Evolutionary conservation across 2,888 invertebrate species (phyloP).

Genomic region (Acronicta alni): DNA sequence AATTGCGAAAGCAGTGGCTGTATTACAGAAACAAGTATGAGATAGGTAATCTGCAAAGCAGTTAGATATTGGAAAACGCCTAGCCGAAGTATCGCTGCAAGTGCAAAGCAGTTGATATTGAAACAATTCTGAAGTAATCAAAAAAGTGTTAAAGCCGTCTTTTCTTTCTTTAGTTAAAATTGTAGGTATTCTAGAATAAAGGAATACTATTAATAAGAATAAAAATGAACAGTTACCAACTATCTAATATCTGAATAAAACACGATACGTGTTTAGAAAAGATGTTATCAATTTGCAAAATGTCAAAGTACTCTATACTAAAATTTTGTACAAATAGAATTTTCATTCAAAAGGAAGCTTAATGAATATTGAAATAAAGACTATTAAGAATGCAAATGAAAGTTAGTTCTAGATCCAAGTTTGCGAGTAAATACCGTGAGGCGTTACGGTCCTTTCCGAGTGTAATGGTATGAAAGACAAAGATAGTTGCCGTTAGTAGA

Average conservation of each 20-base stretch:
- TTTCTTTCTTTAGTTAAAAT: too few species aligned
- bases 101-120: too few species aligned
- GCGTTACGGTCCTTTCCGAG: constrained; percentile 59
- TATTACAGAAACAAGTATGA: too few species aligned
- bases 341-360: constrained; percentile 30
- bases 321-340: constrained; percentile 27
- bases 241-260: constrained; percentile 27
- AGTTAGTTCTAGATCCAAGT: constrained; percentile 57
- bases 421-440: constrained; percentile 63
- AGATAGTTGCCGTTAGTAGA: constrained; percentile 29
- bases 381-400: constrained; percentile 34
- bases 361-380: constrained; percentile 36
- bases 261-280: constrained; percentile 52
- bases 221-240: constrained; percentile 15
- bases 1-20: not conserved
- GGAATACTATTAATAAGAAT: not conserved
- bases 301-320: constrained; percentile 60
- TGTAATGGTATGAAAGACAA: constrained; percentile 57
- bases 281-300: constrained; percentile 60
- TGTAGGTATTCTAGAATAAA: too few species aligned
- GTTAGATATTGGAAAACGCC: too few species aligned
- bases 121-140: too few species aligned
- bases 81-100: too few species aligned
- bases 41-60: too few species aligned
- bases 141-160: too few species aligned